A percentile compares a stretch with the other conserved stretches of the same genome.
These are phyloP conservation scores for Drosophila miranda DNA, from an alignment of 1,140 invertebrate genomes.

Conservation along the genomic window DNA sequence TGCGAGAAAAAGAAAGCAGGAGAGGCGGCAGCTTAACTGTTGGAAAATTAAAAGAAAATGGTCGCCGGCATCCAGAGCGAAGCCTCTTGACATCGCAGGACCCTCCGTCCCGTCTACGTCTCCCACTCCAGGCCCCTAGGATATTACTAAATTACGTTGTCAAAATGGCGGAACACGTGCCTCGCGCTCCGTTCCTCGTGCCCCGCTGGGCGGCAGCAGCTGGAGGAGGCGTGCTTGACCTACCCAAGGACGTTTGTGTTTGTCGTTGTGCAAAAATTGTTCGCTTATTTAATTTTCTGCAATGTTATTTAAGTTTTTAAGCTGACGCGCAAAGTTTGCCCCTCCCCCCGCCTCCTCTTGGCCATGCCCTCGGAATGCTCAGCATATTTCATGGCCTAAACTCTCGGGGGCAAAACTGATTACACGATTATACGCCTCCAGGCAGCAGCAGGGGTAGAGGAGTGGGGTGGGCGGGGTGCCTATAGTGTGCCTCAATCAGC, in stretches of 20 bases:
- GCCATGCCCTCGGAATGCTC: neutral
- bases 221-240: slow-evolving; percentile 36
- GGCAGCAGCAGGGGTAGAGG: neutral
- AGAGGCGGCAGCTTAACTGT: slow-evolving; percentile 41
- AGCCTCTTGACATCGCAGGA: too few species aligned
- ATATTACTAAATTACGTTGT: slow-evolving; percentile 58
- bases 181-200: neutral
- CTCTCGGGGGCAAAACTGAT: neutral
- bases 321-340: slow-evolving; percentile 7
- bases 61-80: neutral
- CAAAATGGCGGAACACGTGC: slow-evolving; percentile 46
- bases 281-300: slow-evolving; percentile 69
- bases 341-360: too few species aligned
- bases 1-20: too few species aligned
- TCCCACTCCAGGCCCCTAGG: neutral
- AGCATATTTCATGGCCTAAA: slow-evolving; percentile 9
- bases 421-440: slow-evolving; percentile 9
- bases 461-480: too few species aligned
- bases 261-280: slow-evolving; percentile 25
- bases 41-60: slow-evolving; percentile 76
- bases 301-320: slow-evolving; percentile 48
- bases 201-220: slow-evolving; percentile 1
- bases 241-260: slow-evolving; percentile 40
- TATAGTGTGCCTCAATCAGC: slow-evolving; percentile 22
- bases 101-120: neutral